phyloP scores from a whole-genome alignment of 2,797 vertebrate genomes.

The Sebastes cheni region DNA sequence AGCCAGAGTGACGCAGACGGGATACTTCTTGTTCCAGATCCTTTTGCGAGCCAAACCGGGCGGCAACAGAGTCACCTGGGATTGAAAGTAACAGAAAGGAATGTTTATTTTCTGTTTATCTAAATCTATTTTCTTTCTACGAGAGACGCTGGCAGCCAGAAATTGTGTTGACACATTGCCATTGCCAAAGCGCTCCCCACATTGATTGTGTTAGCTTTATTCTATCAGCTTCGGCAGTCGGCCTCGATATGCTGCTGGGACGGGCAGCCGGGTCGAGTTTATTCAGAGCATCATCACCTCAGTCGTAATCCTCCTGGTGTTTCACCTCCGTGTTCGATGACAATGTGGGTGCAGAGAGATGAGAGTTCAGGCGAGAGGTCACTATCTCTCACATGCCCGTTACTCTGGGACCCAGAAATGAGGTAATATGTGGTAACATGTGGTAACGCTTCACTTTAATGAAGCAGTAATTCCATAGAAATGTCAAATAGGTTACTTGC shows the following conservation, averaged over 20 bases:
- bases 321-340: conserved; percentile 58
- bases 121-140: neutral
- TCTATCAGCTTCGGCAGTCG: neutral
- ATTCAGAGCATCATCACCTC: conserved; percentile 51
- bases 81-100: neutral
- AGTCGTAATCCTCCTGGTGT: conserved; percentile 31
- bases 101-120: neutral
- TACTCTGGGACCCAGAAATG: neutral
- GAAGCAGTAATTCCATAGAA: too few species aligned
- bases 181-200: neutral
- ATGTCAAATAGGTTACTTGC: too few species aligned
- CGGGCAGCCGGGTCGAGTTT: conserved; percentile 21
- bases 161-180: neutral
- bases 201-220: conserved; percentile 7
- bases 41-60: conserved; percentile 86
- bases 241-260: neutral
- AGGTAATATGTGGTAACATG: neutral
- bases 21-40: conserved; percentile 92
- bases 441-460: too few species aligned
- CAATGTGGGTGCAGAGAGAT: conserved; percentile 53
- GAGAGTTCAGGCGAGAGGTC: conserved; percentile 51
- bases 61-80: conserved; percentile 85
- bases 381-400: conserved; percentile 18
- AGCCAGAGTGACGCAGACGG: conserved; percentile 84
- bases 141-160: neutral